Evolutionary conservation across 2,888 invertebrate species (phyloP), one percentile per base, ranked within the genome.

Genomic region (Cantharis nigra): DNA sequence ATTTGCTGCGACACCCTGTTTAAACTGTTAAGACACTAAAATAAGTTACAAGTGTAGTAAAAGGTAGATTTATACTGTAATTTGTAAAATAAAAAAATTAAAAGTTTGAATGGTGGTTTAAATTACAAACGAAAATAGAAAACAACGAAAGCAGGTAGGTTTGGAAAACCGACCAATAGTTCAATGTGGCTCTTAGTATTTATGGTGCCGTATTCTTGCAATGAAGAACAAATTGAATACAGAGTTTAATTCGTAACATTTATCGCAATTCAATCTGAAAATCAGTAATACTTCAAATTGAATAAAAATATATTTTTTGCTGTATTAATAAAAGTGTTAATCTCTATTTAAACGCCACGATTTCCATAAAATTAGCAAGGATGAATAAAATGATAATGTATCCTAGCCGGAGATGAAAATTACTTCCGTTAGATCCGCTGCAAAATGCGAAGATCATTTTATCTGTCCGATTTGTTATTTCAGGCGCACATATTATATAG

Each of bases 1-100:
- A 33, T 49, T 49, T 49, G 49, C 49, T 49, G 49, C 49, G 49
- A 49, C 49, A 49, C 49, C 49, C n/a, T n/a, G 49, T 49, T n/a
- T n/a, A 49, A 49, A 33, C 13, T 33, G 33, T 33, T 33, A 33
- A 49, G 49, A 49, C n/a, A 49, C 49, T 49, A 49, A 49, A 49
- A 49, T n/a, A 85, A 80, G 85, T 82, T 0, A 90, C 90, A 2
- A 89, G 89, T 86, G 89, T 89, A 80, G 91, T 84, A 88, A 91
- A 90, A 83, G 20, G 85, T 82, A 90, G 84, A 72, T 90, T 89
- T 83, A 91, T 91, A 89, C 91, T 91, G 84, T 91, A 83, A 77
- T 90, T 91, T 79, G 76, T 79, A 81, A 83, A 83, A 81, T 81
- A 80, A 80, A 81, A 79, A 79, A 78, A 81, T 77, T 81, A 79